A percentile compares a stretch with the other conserved stretches of the same genome.
Evolutionary conservation across 1,140 invertebrate genomes (phyloP).

Genomic region (Musca domestica): DNA sequence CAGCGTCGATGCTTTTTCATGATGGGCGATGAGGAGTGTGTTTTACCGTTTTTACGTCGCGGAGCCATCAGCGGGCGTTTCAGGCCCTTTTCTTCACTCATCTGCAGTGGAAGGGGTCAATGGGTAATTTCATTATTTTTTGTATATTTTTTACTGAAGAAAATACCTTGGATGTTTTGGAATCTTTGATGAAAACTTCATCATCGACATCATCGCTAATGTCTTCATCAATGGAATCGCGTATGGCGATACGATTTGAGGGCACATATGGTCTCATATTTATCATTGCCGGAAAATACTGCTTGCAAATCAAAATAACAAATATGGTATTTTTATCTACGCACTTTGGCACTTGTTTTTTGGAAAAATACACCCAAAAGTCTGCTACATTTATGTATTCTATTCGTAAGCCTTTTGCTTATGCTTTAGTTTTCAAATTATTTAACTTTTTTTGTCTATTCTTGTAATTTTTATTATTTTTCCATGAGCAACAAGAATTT

Average conservation of each 20-base stretch:
- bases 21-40: conserved; percentile 53
- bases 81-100: conserved; percentile 68
- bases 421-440: neutral
- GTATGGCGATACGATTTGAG: conserved; percentile 50
- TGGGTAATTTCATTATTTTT: neutral
- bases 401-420: neutral
- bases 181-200: conserved; percentile 75
- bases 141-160: neutral
- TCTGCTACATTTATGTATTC: neutral
- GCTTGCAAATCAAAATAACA: neutral
- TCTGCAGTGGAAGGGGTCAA: conserved; percentile 51
- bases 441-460: neutral
- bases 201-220: conserved; percentile 66
- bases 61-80: conserved; percentile 75
- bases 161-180: conserved; percentile 56
- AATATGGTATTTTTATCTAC: too few relatives aligned
- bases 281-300: conserved; percentile 35
- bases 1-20: conserved; percentile 56
- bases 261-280: conserved; percentile 55
- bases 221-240: conserved; percentile 53
- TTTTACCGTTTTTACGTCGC: conserved; percentile 56
- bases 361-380: neutral
- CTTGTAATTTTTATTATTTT: neutral
- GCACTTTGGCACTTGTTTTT: neutral
- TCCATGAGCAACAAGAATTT: neutral